phyloP scores from a whole-genome alignment of 2,113 vertebrate species.

The Bos javanicus region DNA sequence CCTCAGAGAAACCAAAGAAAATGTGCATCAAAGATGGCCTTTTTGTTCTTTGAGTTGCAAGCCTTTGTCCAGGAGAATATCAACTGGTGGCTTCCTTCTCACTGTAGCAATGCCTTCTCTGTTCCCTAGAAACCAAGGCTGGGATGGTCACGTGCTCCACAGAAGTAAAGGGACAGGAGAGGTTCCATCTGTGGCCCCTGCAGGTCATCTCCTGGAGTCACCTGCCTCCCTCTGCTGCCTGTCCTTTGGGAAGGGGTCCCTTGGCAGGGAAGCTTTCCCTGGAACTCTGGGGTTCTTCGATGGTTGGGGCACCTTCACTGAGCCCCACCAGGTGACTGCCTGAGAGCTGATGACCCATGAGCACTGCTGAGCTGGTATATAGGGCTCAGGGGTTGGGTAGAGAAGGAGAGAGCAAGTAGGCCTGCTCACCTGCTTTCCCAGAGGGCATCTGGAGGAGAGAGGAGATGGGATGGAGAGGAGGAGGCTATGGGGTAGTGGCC shows the following conservation, averaged over 20 bases:
- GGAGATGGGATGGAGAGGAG: background rate
- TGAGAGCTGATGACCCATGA: background rate
- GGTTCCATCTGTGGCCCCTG: background rate
- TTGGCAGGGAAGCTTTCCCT: background rate
- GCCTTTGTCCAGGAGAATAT: background rate
- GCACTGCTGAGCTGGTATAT: background rate
- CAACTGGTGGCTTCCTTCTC: too few relatives aligned
- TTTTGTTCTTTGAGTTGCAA: background rate
- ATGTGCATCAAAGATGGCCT: background rate
- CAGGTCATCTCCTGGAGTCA: background rate
- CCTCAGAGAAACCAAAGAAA: background rate
- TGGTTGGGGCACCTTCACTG: background rate
- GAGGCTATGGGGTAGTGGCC: background rate
- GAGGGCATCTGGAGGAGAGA: background rate
- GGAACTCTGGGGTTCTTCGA: fast-evolving
- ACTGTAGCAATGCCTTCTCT: background rate
- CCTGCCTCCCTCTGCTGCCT: background rate
- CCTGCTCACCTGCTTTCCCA: background rate
- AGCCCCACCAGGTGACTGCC: background rate
- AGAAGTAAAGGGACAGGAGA: background rate
- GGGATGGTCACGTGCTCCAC: fast-evolving
- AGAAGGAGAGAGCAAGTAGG: background rate
- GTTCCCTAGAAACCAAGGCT: background rate
- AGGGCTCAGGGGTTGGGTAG: background rate
- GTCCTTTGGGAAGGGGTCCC: background rate